A percentile compares a stretch with the other conserved stretches of the same genome.
These are phyloP conservation scores for Ischnura elegans DNA, from an alignment of 2,888 invertebrate genomes.

Conservation along the genomic window DNA sequence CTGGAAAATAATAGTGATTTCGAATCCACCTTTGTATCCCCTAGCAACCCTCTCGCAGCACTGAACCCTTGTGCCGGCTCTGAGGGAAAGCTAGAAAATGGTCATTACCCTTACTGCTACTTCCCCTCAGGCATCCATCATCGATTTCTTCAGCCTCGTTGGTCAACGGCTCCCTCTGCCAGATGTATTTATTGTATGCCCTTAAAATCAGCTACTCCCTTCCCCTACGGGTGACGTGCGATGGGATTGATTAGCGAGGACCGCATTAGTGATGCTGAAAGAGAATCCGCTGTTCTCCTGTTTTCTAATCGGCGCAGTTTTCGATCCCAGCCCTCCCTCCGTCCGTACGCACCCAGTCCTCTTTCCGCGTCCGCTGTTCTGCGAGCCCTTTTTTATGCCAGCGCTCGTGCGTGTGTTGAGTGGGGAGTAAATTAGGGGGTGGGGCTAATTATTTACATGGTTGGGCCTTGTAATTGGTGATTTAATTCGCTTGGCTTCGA, in stretches of 20 bases:
- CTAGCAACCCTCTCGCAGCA: no score
- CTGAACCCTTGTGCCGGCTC: no score
- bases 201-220: not conserved
- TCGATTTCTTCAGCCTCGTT: conserved; percentile 38
- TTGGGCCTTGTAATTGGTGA: conserved; percentile 5
- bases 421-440: not conserved
- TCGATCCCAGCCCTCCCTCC: not conserved
- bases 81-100: not conserved
- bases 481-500: not conserved
- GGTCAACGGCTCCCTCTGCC: conserved; percentile 5
- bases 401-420: not conserved
- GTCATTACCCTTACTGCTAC: conserved; percentile 7
- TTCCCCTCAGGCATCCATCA: not conserved
- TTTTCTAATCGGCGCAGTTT: conserved; percentile 6
- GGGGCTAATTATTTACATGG: conserved; percentile 14
- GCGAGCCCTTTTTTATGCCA: not conserved
- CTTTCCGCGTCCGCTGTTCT: not conserved
- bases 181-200: conserved; percentile 53
- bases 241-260: not conserved
- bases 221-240: not conserved
- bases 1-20: no score
- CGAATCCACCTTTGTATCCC: no score
- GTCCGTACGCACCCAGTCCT: not conserved
- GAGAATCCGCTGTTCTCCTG: not conserved
- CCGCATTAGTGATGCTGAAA: conserved; percentile 32